Conservation (phyloP, 2,888 invertebrate species). For the Homarus gammarus region DNA sequence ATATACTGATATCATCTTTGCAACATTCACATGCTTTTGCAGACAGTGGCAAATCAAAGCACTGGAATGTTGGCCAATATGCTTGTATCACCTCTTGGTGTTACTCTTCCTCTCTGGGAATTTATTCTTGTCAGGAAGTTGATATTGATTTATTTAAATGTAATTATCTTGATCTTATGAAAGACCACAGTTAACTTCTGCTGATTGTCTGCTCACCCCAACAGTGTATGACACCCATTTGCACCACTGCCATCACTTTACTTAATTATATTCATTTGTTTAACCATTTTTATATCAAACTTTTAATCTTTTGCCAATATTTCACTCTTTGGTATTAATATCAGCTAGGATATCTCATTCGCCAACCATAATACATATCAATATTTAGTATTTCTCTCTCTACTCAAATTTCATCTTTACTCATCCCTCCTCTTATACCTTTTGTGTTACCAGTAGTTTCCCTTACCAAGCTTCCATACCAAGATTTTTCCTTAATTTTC, state of each 20-base stretch:
- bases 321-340: neutral
- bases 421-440: neutral
- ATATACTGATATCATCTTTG: slow-evolving; percentile 5
- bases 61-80: slow-evolving; percentile 48
- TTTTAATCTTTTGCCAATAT: neutral
- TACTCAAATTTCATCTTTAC: neutral
- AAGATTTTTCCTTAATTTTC: neutral
- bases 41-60: slow-evolving; percentile 22
- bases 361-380: neutral
- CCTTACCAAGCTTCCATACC: neutral
- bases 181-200: slow-evolving; percentile 24
- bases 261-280: neutral
- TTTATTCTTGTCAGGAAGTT: slow-evolving; percentile 9
- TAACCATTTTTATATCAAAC: neutral
- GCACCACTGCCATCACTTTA: neutral
- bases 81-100: slow-evolving; percentile 13
- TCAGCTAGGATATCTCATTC: neutral
- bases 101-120: slow-evolving; percentile 7
- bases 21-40: slow-evolving; percentile 34
- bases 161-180: slow-evolving; percentile 26
- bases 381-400: neutral
- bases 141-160: slow-evolving; percentile 14
- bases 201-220: neutral
- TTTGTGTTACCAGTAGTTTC: neutral
- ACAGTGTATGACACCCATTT: neutral